These are phyloP conservation scores for Ctenopoma multispine DNA, from an alignment of 2,797 vertebrate species.

Conservation along the genomic window DNA sequence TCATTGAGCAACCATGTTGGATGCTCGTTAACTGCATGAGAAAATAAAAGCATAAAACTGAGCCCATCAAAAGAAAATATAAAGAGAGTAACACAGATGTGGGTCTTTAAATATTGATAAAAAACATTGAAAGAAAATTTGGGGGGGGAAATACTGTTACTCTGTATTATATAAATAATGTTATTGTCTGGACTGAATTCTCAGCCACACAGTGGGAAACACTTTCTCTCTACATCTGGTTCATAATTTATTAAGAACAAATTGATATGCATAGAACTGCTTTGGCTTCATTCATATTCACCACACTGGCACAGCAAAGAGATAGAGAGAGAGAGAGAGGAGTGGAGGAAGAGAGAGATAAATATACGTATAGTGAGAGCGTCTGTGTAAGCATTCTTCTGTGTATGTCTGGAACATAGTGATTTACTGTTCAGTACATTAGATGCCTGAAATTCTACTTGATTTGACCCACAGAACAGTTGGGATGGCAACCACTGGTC, in stretches of 20 bases:
- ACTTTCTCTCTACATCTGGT: conserved; percentile 61
- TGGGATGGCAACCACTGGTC: neutral
- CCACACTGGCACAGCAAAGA: conserved; percentile 25
- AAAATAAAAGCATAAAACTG: conserved; percentile 1
- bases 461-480: conserved; percentile 16
- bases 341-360: conserved; percentile 1
- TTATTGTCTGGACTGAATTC: conserved; percentile 24
- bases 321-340: neutral
- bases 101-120: conserved; percentile 5
- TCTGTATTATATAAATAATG: neutral
- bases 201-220: conserved; percentile 17
- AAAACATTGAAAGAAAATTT: too few species aligned
- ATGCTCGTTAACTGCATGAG: neutral
- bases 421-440: conserved; percentile 4
- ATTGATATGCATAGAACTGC: conserved; percentile 63
- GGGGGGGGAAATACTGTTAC: neutral
- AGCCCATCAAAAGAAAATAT: neutral
- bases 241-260: conserved; percentile 67
- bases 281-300: conserved; percentile 61
- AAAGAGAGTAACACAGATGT: neutral
- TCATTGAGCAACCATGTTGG: conserved; percentile 6
- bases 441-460: neutral
- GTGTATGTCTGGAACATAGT: neutral
- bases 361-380: conserved; percentile 31
- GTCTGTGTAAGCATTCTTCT: neutral